phyloP scores from a whole-genome alignment of 2,888 invertebrate genomes.

The Parasteatoda lunata region DNA sequence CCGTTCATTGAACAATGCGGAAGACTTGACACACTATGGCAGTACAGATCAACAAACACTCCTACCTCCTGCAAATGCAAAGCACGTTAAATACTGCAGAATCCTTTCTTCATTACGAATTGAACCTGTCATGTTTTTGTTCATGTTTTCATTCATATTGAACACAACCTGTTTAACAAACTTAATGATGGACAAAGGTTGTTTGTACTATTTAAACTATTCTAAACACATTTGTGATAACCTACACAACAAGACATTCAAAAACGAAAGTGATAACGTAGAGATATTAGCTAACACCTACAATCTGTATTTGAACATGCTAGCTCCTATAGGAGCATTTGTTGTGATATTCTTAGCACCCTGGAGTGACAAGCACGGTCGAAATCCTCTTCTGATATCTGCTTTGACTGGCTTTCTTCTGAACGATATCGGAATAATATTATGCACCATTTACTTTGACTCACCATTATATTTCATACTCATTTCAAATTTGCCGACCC shows the following conservation, averaged over 20 bases:
- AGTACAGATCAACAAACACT: no score
- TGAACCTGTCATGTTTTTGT: conserved; percentile 62
- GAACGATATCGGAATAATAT: conserved; percentile 44
- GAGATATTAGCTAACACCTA: conserved; percentile 62
- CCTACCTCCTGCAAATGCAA: no score
- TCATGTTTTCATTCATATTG: conserved; percentile 62
- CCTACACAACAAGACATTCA: conserved; percentile 1
- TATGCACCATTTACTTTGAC: conserved; percentile 48
- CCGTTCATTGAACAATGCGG: no score
- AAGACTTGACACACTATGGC: no score
- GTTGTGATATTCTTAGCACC: conserved; percentile 54
- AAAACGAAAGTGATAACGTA: conserved; percentile 26
- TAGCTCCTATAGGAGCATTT: conserved; percentile 50
- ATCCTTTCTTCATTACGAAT: conserved; percentile 15
- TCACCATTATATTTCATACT: conserved; percentile 34
- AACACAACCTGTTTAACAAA: conserved; percentile 55
- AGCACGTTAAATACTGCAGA: no score
- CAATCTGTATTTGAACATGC: conserved; percentile 41
- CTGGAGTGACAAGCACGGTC: conserved; percentile 69
- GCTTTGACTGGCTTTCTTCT: conserved; percentile 51
- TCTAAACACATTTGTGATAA: conserved; percentile 17
- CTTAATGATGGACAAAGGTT: conserved; percentile 62
- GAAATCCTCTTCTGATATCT: conserved; percentile 61
- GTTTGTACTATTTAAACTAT: conserved; percentile 46
- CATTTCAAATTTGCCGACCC: conserved; percentile 34